Percentiles rank a stretch among this genome's conserved stretches.
phyloP scores from a whole-genome alignment of 2,888 invertebrate genomes.

The Globia sparganii region DNA sequence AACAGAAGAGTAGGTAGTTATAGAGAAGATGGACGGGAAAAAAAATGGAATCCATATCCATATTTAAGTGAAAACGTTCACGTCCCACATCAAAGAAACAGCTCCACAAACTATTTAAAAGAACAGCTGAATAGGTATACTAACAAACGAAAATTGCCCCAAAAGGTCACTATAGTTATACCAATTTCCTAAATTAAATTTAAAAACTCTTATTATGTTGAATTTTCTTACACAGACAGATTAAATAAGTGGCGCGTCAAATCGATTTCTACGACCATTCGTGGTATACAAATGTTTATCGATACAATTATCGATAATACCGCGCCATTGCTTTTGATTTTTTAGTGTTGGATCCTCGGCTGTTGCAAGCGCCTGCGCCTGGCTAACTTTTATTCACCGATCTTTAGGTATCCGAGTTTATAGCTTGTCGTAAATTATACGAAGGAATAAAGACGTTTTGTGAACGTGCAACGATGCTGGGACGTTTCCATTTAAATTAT shows the following conservation, averaged over 20 bases:
- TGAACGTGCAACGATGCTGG: slow-evolving; percentile 78
- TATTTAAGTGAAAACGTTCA: background rate
- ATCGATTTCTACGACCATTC: slow-evolving; percentile 63
- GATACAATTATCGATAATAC: slow-evolving; percentile 69
- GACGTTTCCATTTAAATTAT: slow-evolving; percentile 88
- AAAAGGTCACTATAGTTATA: slow-evolving; percentile 53
- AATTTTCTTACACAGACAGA: slow-evolving; percentile 51
- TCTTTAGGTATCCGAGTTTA: slow-evolving; percentile 86
- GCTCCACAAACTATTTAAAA: slow-evolving; percentile 30
- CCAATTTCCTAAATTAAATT: slow-evolving; percentile 63
- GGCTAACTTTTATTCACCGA: slow-evolving; percentile 85
- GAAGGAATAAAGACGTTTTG: slow-evolving; percentile 88
- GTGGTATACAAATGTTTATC: slow-evolving; percentile 62
- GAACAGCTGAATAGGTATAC: slow-evolving; percentile 23
- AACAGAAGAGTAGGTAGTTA: background rate
- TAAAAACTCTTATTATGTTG: slow-evolving; percentile 51
- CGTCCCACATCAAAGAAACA: slow-evolving; percentile 13
- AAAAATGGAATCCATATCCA: background rate
- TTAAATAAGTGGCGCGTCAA: slow-evolving; percentile 64
- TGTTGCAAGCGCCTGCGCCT: slow-evolving; percentile 78
- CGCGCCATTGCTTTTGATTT: slow-evolving; percentile 71
- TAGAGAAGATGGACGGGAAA: background rate
- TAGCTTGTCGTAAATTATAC: slow-evolving; percentile 83
- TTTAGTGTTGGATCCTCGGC: slow-evolving; percentile 77
- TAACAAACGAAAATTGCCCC: slow-evolving; percentile 49